These are phyloP conservation scores for Castor canadensis DNA, from an alignment of 2,113 vertebrate species.

Conservation along the genomic window DNA sequence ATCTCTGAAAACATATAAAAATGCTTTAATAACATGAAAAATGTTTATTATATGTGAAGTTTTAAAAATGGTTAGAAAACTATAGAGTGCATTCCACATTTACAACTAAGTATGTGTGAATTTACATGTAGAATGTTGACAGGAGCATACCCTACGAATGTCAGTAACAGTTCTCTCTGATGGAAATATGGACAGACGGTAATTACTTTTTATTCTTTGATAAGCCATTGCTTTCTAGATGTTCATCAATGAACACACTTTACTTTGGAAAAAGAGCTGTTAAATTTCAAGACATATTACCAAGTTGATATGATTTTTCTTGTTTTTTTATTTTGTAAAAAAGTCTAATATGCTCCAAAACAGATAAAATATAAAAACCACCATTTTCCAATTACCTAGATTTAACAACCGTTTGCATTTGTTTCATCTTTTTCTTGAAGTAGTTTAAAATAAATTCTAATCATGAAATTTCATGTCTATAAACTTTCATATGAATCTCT, in stretches of 20 bases:
- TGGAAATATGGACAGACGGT: neutral
- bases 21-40: neutral
- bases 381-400: neutral
- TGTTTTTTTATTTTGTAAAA: neutral
- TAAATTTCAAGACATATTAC: neutral
- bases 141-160: neutral
- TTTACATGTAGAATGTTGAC: neutral
- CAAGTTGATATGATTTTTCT: neutral
- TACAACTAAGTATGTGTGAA: neutral
- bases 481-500: neutral
- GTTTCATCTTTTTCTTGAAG: neutral
- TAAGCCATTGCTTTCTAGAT: neutral
- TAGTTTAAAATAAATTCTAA: constrained; percentile 7
- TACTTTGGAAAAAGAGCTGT: neutral
- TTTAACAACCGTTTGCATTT: neutral
- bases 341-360: neutral
- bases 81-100: neutral
- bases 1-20: neutral
- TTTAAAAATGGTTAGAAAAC: neutral
- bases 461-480: neutral
- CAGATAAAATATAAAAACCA: neutral
- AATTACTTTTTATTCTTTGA: neutral
- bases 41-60: neutral
- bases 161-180: neutral
- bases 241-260: neutral